Evolutionary conservation across 2,888 invertebrate species (phyloP).

Genomic region (Ernsta delagoae): DNA sequence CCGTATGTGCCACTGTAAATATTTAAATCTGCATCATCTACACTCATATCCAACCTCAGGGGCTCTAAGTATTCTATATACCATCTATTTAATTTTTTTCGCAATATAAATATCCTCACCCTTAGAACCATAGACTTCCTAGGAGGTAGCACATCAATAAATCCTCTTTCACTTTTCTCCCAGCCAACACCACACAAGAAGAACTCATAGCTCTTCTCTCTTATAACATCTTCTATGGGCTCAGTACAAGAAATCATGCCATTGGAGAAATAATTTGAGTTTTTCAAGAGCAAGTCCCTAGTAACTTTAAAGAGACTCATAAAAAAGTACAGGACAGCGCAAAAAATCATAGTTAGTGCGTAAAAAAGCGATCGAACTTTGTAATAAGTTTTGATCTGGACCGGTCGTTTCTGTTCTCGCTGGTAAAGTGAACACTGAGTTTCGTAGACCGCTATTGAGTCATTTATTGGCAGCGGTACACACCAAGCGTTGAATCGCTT

Average conservation of each 20-base stretch:
- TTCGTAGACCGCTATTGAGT: slow-evolving; percentile 62
- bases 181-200: slow-evolving; percentile 93
- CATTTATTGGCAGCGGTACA: background rate
- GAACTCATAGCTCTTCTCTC: slow-evolving; percentile 86
- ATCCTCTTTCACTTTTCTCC: slow-evolving; percentile 81
- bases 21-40: too few relatives aligned
- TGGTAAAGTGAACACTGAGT: slow-evolving; percentile 91
- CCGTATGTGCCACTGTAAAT: too few relatives aligned
- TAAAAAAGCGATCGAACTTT: slow-evolving; percentile 71
- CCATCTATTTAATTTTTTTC: too few relatives aligned
- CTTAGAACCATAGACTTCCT: slow-evolving; percentile 87
- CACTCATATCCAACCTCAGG: too few relatives aligned
- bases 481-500: background rate
- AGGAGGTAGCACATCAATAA: slow-evolving; percentile 72
- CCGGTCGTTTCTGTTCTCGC: slow-evolving; percentile 88
- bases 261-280: slow-evolving; percentile 86
- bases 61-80: too few relatives aligned
- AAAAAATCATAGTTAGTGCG: slow-evolving; percentile 78
- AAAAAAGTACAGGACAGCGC: slow-evolving; percentile 76
- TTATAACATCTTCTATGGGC: slow-evolving; percentile 85
- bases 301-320: slow-evolving; percentile 52
- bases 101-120: slow-evolving; percentile 65
- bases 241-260: slow-evolving; percentile 87
- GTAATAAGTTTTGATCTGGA: slow-evolving; percentile 92
- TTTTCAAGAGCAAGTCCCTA: slow-evolving; percentile 52